Conservation (phyloP, 2,113 vertebrate genomes). For the Ploceus nigricollis region DNA sequence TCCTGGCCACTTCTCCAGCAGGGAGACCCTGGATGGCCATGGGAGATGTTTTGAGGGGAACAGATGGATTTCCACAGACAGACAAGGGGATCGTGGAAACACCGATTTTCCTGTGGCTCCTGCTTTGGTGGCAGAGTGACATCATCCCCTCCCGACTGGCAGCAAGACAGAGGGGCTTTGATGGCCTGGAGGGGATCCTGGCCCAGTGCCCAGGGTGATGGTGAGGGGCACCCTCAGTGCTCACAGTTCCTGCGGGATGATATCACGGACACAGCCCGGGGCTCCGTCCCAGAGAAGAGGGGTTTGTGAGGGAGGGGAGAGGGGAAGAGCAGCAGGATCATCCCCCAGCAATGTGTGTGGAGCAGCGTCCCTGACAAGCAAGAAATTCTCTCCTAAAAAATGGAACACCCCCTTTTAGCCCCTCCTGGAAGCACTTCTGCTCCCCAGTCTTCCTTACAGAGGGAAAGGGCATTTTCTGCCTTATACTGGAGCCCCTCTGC, state of each 20-base stretch:
- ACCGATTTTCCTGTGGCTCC: rapidly evolving
- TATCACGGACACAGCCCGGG: neutral
- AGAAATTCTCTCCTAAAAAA: neutral
- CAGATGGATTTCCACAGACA: rapidly evolving
- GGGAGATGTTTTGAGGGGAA: neutral
- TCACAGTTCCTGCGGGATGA: conserved; percentile 4
- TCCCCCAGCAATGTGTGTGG: neutral
- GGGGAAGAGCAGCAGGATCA: neutral
- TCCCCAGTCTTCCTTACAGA: neutral
- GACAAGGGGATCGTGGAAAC: neutral
- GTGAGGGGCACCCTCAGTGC: neutral
- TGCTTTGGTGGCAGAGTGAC: neutral
- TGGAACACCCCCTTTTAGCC: neutral
- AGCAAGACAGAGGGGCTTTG: conserved; percentile 45
- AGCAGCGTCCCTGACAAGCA: neutral
- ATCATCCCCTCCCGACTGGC: neutral
- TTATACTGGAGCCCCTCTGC: neutral
- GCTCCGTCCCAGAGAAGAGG: neutral
- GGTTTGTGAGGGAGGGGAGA: neutral
- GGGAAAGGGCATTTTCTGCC: neutral
- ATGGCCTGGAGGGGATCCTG: neutral
- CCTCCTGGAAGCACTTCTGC: neutral
- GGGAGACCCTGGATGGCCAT: neutral
- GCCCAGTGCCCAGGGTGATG: neutral
- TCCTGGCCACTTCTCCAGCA: neutral